phyloP scores from a whole-genome alignment of 2,888 invertebrate genomes.

The Pachliopta kotzebuea region DNA sequence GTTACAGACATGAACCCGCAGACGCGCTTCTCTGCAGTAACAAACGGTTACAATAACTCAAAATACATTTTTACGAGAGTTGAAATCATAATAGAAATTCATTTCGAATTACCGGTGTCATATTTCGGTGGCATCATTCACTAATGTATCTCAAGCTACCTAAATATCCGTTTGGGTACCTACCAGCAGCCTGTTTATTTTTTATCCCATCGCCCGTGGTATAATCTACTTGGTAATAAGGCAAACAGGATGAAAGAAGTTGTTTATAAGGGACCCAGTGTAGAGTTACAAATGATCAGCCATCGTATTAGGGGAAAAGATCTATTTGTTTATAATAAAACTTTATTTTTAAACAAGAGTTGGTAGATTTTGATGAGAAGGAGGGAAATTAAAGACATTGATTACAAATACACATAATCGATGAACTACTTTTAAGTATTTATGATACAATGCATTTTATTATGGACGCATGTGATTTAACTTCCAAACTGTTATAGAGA shows the following conservation, averaged over 20 bases:
- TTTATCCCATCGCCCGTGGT: constrained; percentile 46
- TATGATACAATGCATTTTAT: too few relatives aligned
- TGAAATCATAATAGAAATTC: constrained; percentile 21
- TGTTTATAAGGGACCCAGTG: constrained; percentile 61
- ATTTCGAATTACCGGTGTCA: constrained; percentile 39
- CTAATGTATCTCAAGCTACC: constrained; percentile 47
- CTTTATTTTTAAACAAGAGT: constrained; percentile 55
- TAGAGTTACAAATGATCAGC: constrained; percentile 59
- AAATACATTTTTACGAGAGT: constrained; percentile 16
- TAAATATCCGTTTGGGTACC: constrained; percentile 50
- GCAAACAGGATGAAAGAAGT: constrained; percentile 68
- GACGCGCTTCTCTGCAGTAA: constrained; percentile 2
- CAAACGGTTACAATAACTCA: constrained; percentile 14
- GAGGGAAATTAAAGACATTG: constrained; percentile 39
- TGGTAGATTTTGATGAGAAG: constrained; percentile 33
- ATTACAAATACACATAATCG: too few relatives aligned
- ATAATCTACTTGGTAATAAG: constrained; percentile 53
- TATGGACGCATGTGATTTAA: too few relatives aligned
- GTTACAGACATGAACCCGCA: neutral
- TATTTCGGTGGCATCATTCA: constrained; percentile 65
- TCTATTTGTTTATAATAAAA: constrained; percentile 59
- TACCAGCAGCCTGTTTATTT: constrained; percentile 33
- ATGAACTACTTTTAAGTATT: too few relatives aligned
- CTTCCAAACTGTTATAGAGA: too few relatives aligned
- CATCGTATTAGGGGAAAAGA: constrained; percentile 41